A percentile compares a stretch with the other conserved stretches of the same genome.
These are phyloP conservation scores for Caenorhabditis sulstoni DNA, from an alignment of 2,888 invertebrate genomes.

Conservation along the genomic window DNA sequence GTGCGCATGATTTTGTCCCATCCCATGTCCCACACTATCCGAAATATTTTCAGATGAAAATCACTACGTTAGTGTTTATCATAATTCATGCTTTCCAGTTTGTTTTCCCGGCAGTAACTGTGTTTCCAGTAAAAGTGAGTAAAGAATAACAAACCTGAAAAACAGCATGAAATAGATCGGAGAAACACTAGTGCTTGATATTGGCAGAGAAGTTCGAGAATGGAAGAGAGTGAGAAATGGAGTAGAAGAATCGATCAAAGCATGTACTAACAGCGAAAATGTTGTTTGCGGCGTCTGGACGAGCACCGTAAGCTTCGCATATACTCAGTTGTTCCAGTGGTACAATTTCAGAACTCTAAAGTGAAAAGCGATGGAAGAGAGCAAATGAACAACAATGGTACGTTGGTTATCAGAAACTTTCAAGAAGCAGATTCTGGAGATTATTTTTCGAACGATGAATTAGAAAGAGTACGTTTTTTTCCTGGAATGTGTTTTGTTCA, in stretches of 20 bases:
- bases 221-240: constrained; percentile 54
- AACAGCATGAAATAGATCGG: constrained; percentile 53
- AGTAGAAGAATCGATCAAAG: constrained; percentile 44
- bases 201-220: constrained; percentile 57
- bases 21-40: too few species aligned
- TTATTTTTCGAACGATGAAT: constrained; percentile 62
- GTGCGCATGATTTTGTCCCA: too few species aligned
- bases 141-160: background rate
- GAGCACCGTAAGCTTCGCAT: background rate
- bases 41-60: background rate
- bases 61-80: background rate
- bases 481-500: too few species aligned
- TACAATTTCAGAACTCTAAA: constrained; percentile 19
- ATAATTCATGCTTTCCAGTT: background rate
- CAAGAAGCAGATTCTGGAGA: constrained; percentile 59
- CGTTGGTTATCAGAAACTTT: constrained; percentile 57
- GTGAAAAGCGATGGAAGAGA: constrained; percentile 32
- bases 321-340: background rate
- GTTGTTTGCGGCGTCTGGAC: constrained; percentile 11
- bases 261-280: background rate
- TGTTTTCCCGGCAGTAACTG: constrained; percentile 7
- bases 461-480: constrained; percentile 37
- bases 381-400: constrained; percentile 58
- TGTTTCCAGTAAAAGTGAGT: constrained; percentile 47
- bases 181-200: constrained; percentile 49